Evolutionary conservation across 2,113 vertebrate genomes (phyloP), one percentile per base, ranked within the genome.

Genomic region (Tylochromis polylepis): DNA sequence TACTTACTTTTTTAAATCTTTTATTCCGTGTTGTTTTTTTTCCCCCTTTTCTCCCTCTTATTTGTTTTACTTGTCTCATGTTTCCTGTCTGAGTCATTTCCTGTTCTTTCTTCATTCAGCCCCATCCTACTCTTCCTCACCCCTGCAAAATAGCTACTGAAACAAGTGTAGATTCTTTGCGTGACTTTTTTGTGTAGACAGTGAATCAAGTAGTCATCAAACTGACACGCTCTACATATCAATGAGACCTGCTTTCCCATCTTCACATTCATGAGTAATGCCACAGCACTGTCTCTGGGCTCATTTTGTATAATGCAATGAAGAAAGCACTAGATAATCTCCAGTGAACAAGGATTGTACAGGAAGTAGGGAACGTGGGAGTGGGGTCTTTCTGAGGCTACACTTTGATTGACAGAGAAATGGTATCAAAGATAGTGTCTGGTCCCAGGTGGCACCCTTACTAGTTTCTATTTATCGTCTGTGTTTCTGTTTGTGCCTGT

Each of bases 321-420:
- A 84, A 85, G 85, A 81, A 84, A 91, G 90, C 53, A 3, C 31
- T 12, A 27, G 70, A 65, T 80, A 83, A 85, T 93, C 91, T 92
- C 84, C 65, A 34, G 81, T 7, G 90, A 85, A 31, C 78, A 15
- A 20, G 51, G 49, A 56, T 20, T 82, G 81, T 38, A 55, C 77
- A 46, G 49, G 36, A 59, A 78, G 85, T 5, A 41, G 84, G 75
- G 79, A 85, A 49, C 1, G 41, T 57, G 82, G 88, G 60, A 92
- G 78, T 27, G 82, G 82, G 91, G 93, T 94, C 87, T 89, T 91
- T 82, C 79, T 12, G 75, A 91, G 91, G 86, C 46, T 87, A 67
- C 2, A 24, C 81, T 87, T 87, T 93, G 88, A 92, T 11, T 91
- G 93, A 93, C 88, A 62, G 82, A 85, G 58, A 83, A 85, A 85